Conservation (phyloP, 1,140 invertebrate genomes). For the Solenopsis fugax region DNA sequence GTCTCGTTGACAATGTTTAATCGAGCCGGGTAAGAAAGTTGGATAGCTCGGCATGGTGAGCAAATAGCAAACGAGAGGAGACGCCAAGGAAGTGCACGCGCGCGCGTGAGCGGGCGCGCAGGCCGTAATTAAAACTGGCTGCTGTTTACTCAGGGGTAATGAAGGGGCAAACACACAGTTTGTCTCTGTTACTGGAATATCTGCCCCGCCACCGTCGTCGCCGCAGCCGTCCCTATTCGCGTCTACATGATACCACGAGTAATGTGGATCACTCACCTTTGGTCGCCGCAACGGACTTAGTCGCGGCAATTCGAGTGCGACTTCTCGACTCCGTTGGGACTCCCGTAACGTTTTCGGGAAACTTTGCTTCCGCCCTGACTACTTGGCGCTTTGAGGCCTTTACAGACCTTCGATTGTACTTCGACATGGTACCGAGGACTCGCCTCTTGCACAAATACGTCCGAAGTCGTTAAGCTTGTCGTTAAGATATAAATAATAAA, state of each 20-base stretch:
- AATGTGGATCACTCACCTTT: slow-evolving; percentile 10
- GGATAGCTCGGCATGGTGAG: slow-evolving; percentile 77
- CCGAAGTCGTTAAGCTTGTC: background rate
- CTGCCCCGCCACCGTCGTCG: slow-evolving; percentile 32
- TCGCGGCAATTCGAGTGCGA: slow-evolving; percentile 28
- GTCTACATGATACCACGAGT: slow-evolving; percentile 48
- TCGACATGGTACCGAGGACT: background rate
- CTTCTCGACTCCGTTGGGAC: background rate
- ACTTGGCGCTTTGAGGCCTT: slow-evolving; percentile 16
- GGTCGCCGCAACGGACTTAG: slow-evolving; percentile 24
- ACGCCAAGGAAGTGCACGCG: slow-evolving; percentile 80
- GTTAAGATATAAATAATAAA: background rate
- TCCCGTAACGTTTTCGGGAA: slow-evolving; percentile 19
- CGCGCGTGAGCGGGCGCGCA: slow-evolving; percentile 75
- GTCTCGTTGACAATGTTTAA: slow-evolving; percentile 80
- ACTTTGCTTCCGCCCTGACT: slow-evolving; percentile 10
- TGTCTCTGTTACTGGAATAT: slow-evolving; percentile 83
- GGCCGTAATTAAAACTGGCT: slow-evolving; percentile 85
- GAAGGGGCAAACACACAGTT: slow-evolving; percentile 85
- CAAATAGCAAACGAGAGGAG: slow-evolving; percentile 85
- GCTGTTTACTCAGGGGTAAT: slow-evolving; percentile 85
- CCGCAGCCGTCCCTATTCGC: slow-evolving; percentile 46
- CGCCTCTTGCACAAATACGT: background rate
- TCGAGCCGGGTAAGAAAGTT: slow-evolving; percentile 82
- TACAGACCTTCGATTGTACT: background rate